A percentile compares a stretch with the other conserved stretches of the same genome.
Evolutionary conservation across 2,113 vertebrate genomes (phyloP).

Genomic region (Aegotheles bennettii): DNA sequence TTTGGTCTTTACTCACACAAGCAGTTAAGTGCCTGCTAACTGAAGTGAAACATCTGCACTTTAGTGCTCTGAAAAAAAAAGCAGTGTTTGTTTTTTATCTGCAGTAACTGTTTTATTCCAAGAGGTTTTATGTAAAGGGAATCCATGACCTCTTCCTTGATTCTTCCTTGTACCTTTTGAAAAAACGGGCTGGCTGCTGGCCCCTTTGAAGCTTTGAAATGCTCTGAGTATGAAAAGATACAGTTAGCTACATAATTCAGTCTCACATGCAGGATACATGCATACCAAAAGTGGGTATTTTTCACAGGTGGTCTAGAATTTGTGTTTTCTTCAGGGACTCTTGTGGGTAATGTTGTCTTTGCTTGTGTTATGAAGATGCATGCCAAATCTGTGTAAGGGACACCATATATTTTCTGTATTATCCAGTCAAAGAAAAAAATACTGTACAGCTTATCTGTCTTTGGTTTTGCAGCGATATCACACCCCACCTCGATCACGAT

Average conservation of each 20-base stretch:
- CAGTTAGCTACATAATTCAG: neutral
- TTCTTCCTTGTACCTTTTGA: accelerated
- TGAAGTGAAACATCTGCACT: neutral
- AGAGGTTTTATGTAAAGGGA: neutral
- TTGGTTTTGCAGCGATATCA: constrained; percentile 85
- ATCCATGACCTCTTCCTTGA: neutral
- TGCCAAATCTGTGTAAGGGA: neutral
- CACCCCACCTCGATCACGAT: constrained; percentile 90
- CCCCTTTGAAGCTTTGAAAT: neutral
- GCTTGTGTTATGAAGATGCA: neutral
- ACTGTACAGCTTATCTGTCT: neutral
- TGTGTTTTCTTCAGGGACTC: neutral
- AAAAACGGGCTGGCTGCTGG: neutral
- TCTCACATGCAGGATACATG: accelerated
- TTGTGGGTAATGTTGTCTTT: neutral
- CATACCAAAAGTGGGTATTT: neutral
- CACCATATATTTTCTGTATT: accelerated
- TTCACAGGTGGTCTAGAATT: neutral
- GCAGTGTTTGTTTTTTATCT: neutral
- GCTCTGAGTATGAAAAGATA: neutral
- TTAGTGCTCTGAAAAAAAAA: neutral
- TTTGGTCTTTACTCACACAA: neutral
- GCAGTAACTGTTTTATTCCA: neutral
- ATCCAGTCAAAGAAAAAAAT: accelerated
- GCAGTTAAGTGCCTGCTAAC: neutral